These are phyloP conservation scores for Chiridota heheva DNA, from an alignment of 35 echinoderm and acorn worm genomes.

Conservation along the genomic window DNA sequence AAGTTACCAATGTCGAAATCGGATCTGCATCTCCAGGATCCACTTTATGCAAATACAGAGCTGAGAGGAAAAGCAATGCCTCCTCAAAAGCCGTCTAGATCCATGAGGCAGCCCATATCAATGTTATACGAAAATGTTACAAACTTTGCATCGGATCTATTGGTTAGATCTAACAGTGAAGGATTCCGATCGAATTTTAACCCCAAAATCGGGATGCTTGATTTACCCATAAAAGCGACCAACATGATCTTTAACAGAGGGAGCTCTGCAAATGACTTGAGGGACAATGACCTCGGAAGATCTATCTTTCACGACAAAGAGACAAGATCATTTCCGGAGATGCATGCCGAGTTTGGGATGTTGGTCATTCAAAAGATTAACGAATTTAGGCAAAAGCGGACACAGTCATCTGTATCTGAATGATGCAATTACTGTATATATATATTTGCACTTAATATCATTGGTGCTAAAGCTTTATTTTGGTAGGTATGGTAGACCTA, in stretches of 20 bases:
- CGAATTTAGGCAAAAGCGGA: constrained; percentile 55
- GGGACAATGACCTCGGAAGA: constrained; percentile 39
- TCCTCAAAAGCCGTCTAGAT: constrained; percentile 14
- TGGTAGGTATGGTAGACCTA: too few species aligned
- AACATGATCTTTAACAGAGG: constrained; percentile 44
- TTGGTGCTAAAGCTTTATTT: too few species aligned
- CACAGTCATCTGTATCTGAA: neutral
- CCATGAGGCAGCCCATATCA: constrained; percentile 9
- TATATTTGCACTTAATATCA: too few species aligned
- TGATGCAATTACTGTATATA: too few species aligned
- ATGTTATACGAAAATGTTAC: constrained; percentile 85
- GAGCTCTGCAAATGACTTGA: constrained; percentile 9
- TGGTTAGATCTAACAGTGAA: too few species aligned
- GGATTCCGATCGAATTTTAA: too few species aligned
- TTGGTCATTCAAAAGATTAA: constrained; percentile 91
- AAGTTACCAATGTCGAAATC: constrained; percentile 48
- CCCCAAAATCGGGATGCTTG: constrained; percentile 24
- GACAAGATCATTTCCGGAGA: constrained; percentile 76
- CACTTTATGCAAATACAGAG: neutral
- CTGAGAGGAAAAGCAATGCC: constrained; percentile 14
- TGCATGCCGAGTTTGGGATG: constrained; percentile 94
- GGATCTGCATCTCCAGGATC: constrained; percentile 12
- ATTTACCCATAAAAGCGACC: constrained; percentile 37
- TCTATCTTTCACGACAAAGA: constrained; percentile 75
- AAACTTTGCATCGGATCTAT: neutral